Conservation (phyloP, 1,140 invertebrate genomes). For the Adelges cooleyi region DNA sequence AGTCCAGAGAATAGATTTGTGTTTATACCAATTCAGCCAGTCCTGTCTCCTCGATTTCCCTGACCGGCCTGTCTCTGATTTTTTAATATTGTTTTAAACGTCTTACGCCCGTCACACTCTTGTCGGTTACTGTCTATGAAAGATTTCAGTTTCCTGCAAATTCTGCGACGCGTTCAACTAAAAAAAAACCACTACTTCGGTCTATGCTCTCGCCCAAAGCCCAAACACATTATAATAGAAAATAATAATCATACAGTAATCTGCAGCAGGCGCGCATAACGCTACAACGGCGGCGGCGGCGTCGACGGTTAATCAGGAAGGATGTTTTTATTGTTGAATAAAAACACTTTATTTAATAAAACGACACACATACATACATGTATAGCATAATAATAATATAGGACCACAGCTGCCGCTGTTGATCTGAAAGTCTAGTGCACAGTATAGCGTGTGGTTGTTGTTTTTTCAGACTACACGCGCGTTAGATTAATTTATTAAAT, state of each 20-base stretch:
- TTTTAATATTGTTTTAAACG: background rate
- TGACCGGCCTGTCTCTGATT: background rate
- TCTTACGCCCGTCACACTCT: background rate
- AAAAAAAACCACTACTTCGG: no score
- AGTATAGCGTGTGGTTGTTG: background rate
- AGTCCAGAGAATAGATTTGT: no score
- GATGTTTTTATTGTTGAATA: constrained; percentile 29
- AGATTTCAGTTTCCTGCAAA: no score
- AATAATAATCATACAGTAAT: constrained; percentile 21
- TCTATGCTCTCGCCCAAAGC: background rate
- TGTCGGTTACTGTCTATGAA: no score
- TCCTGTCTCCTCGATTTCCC: no score
- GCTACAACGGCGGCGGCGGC: background rate
- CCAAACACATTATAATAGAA: constrained; percentile 11
- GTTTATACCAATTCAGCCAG: no score
- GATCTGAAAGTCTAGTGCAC: constrained; percentile 2
- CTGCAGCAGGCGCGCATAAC: background rate
- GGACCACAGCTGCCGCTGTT: background rate
- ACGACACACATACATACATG: constrained; percentile 1
- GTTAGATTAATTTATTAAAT: no score
- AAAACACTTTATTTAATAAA: constrained; percentile 29
- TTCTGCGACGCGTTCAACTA: no score
- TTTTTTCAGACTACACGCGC: no score
- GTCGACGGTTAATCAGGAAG: constrained; percentile 25
- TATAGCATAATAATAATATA: background rate